Evolutionary conservation across 64 coral and sea anemone species (phyloP), one percentile per base, ranked within the genome.

Genomic region (Exaiptasia diaphana): DNA sequence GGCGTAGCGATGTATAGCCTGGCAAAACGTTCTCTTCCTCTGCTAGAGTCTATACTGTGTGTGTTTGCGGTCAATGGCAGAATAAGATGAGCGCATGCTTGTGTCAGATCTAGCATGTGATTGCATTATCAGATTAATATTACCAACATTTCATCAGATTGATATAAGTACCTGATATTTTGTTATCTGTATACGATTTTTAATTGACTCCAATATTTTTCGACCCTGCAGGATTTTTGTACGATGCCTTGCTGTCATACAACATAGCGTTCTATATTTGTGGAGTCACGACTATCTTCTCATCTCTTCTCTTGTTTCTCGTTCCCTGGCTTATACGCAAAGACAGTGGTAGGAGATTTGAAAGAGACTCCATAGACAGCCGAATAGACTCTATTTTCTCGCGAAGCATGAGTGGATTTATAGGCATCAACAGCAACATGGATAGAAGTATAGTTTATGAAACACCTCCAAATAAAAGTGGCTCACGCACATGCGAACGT

Each of bases 261-360:
- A 69, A 91, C 33, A 87, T 78, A 17, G 93, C 83, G 34, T 97
- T 97, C 83, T 97, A 87, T 78, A 91, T 97, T 41, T 86, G 88
- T 50, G 88, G 93, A 24, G 93, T 71, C 15, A 86, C 72, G 6
- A 72, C 80, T 8, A 86, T 83, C 3, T 48, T 81, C 1, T 76
- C 88, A 1, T 87, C 82, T 18, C 68, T 89, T 23, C 53, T 97
- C 15, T 91, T 97, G 93, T 91, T 97, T 63, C 71, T 97, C 0
- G 87, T 97, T 39, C 93, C 93, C 0, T 86, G 88, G 82, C 72
- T 87, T 23, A 64, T 90, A 35, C 77, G 83, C 4, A 57, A 97
- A 28, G 53, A 30, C 4, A n/a, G 63, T 2, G 68, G 79, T n/a
- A 52, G 78, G 35, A 68, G 28, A 9, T 88, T 88, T 24, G 67